A percentile compares a stretch with the other conserved stretches of the same genome.
phyloP scores from a whole-genome alignment of 2,113 vertebrate genomes.

The Chloebia gouldiae region DNA sequence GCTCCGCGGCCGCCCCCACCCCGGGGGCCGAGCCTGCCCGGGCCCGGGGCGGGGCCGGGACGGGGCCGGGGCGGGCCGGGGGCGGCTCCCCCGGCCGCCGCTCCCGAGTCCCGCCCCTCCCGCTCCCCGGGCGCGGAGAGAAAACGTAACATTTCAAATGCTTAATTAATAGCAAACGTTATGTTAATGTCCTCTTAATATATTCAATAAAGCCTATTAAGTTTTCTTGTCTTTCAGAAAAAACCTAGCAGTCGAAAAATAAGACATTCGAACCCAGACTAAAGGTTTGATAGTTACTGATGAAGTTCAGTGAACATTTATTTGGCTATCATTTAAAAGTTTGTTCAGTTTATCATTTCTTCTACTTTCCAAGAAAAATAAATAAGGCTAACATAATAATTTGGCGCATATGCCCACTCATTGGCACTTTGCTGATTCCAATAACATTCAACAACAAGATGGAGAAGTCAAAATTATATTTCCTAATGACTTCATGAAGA shows the following conservation, averaged over 20 bases:
- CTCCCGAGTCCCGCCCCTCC: accelerated
- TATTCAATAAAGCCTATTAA: not conserved
- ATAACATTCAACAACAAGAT: not conserved
- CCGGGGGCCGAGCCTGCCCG: not conserved
- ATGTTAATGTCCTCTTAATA: not conserved
- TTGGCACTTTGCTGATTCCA: not conserved
- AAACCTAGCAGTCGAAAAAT: not conserved
- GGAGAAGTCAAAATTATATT: not conserved
- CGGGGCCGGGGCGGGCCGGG: too few species aligned
- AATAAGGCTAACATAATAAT: not conserved
- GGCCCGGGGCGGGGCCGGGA: too few species aligned
- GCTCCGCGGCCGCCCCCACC: not conserved
- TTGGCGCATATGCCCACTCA: accelerated
- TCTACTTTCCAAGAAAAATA: not conserved
- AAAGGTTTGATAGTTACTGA: not conserved
- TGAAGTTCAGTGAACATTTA: not conserved
- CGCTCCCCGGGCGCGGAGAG: accelerated
- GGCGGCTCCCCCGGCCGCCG: too few species aligned
- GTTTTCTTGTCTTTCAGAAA: not conserved
- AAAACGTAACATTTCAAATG: not conserved
- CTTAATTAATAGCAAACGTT: not conserved
- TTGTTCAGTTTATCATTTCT: not conserved
- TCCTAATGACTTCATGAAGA: not conserved
- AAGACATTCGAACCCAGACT: not conserved
- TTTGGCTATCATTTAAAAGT: not conserved